These are phyloP conservation scores for Taeniopygia guttata DNA, from an alignment of 2,797 vertebrate species.

Conservation along the genomic window DNA sequence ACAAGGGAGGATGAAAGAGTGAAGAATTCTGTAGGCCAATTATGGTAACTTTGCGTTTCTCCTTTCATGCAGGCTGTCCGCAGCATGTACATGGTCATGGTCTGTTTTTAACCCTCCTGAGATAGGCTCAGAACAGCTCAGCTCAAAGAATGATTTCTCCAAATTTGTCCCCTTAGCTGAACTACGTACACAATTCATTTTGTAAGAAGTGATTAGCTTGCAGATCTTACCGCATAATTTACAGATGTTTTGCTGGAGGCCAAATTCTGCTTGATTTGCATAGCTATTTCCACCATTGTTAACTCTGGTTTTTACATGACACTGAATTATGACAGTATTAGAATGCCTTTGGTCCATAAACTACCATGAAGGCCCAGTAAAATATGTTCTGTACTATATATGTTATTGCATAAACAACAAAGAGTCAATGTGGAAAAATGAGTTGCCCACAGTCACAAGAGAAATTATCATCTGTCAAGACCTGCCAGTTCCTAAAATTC, in stretches of 20 bases:
- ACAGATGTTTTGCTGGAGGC: constrained; percentile 9
- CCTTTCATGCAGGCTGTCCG: not conserved
- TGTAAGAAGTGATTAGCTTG: not conserved
- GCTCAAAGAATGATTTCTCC: not conserved
- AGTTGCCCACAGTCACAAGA: constrained; percentile 33
- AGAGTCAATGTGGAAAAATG: constrained; percentile 16
- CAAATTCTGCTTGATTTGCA: not conserved
- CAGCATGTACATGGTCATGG: not conserved
- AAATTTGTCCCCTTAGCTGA: not conserved
- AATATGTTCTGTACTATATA: not conserved
- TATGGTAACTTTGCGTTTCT: not conserved
- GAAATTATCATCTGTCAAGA: not conserved
- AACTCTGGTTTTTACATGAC: not conserved
- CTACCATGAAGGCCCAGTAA: constrained; percentile 24
- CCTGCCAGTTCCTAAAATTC: not conserved
- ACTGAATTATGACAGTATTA: not conserved
- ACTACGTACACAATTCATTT: not conserved
- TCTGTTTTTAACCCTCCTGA: not conserved
- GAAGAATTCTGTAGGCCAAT: not conserved
- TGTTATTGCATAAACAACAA: constrained; percentile 44
- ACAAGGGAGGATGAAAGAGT: not conserved
- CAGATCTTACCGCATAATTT: not conserved
- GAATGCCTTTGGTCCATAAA: not conserved
- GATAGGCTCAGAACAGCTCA: not conserved
- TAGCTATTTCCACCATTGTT: not conserved